Conservation (phyloP, 1,140 invertebrate species). For the Drosophila cardini region DNA sequence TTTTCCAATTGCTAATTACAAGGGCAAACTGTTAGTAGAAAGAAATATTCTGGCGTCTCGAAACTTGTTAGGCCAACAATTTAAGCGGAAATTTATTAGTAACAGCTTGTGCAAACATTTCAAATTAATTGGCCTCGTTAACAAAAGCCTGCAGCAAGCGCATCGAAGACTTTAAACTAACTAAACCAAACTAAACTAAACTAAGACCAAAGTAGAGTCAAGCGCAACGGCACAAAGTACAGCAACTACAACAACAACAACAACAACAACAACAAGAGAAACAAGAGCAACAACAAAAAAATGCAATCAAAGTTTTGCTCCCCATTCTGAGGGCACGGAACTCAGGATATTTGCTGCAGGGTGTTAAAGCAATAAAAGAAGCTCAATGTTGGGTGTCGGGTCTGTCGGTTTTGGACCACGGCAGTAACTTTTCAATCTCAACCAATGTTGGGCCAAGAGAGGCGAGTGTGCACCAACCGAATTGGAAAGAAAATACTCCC, state of each 20-base stretch:
- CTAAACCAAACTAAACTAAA: conserved; percentile 29
- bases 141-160: conserved; percentile 54
- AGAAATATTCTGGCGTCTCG: conserved; percentile 7
- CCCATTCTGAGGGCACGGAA: not conserved
- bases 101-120: conserved; percentile 68
- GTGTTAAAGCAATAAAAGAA: conserved; percentile 81
- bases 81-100: conserved; percentile 80
- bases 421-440: conserved; percentile 79
- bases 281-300: conserved; percentile 31
- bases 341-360: conserved; percentile 36
- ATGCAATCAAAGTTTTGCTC: conserved; percentile 79
- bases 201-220: conserved; percentile 47
- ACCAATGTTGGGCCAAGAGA: conserved; percentile 55
- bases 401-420: not conserved
- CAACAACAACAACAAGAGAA: too few relatives aligned
- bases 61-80: conserved; percentile 74
- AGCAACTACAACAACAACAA: too few relatives aligned
- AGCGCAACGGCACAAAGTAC: conserved; percentile 42
- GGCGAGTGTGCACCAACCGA: conserved; percentile 35
- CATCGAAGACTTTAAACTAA: conserved; percentile 72
- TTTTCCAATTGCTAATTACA: conserved; percentile 77
- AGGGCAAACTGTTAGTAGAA: conserved; percentile 22
- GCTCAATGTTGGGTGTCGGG: conserved; percentile 30
- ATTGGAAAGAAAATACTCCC: conserved; percentile 23
- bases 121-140: conserved; percentile 78